Conservation (phyloP, 2,113 vertebrate species). For the Platysteira castanea region DNA sequence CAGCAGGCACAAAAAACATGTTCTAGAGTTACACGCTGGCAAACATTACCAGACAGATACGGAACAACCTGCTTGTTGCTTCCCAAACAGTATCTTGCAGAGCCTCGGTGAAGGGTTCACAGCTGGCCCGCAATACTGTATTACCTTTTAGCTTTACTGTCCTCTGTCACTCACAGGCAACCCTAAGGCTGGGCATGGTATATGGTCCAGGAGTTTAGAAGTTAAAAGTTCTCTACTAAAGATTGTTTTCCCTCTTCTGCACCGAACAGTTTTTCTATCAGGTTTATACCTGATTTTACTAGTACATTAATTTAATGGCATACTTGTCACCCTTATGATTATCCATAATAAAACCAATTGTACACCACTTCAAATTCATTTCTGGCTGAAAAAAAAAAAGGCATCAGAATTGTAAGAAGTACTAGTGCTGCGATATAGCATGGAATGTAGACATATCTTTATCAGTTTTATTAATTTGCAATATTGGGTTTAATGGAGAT, state of each 20-base stretch:
- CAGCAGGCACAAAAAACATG: neutral
- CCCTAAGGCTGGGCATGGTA: neutral
- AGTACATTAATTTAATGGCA: neutral
- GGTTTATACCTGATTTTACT: neutral
- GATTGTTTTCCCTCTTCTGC: neutral
- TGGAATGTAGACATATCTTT: neutral
- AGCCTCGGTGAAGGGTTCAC: rapidly evolving
- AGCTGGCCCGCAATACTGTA: neutral
- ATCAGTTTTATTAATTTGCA: neutral
- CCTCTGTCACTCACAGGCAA: neutral
- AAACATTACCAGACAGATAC: rapidly evolving
- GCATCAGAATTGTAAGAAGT: neutral
- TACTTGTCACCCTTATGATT: neutral
- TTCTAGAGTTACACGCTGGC: neutral
- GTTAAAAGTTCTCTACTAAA: neutral
- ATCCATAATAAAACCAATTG: neutral
- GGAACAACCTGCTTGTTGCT: neutral
- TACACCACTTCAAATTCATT: neutral
- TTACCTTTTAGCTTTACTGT: neutral
- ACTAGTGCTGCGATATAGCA: neutral
- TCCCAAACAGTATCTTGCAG: neutral
- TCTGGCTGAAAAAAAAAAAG: neutral
- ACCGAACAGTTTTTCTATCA: neutral
- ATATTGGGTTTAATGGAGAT: neutral
- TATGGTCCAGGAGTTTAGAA: neutral